Evolutionary conservation across 2,113 vertebrate genomes (phyloP).

Genomic region (Lophotis ruficrista): DNA sequence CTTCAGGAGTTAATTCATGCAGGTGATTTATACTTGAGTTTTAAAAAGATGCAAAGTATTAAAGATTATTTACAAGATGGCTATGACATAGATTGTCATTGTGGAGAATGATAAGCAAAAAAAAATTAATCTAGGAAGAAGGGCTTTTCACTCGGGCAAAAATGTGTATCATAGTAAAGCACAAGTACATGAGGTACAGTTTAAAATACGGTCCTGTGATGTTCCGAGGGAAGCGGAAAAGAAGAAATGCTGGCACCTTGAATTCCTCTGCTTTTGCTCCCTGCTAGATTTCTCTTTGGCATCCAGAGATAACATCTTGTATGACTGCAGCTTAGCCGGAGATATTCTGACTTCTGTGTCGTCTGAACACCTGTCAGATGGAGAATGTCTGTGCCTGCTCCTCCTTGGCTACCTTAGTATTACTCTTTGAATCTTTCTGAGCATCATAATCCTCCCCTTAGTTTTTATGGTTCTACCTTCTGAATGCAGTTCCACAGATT

Average conservation of each 20-base stretch:
- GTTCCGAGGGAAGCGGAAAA: background rate
- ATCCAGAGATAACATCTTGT: background rate
- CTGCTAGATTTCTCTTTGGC: background rate
- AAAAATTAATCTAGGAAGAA: background rate
- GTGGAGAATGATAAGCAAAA: background rate
- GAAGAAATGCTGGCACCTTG: background rate
- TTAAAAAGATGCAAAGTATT: background rate
- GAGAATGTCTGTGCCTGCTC: background rate
- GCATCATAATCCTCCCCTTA: background rate
- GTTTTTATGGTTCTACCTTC: background rate
- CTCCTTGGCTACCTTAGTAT: background rate
- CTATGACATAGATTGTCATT: background rate
- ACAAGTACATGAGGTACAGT: background rate
- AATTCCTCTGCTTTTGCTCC: background rate
- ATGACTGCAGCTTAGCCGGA: background rate
- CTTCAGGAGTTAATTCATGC: background rate
- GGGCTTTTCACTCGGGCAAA: background rate
- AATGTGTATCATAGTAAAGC: background rate
- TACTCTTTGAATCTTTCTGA: background rate
- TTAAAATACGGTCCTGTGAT: background rate
- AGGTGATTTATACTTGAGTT: background rate
- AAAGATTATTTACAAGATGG: background rate
- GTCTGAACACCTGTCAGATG: background rate
- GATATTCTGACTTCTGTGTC: background rate
- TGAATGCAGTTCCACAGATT: background rate